A percentile compares a stretch with the other conserved stretches of the same genome.
Evolutionary conservation across 2,113 vertebrate species (phyloP).

Genomic region (Charina bottae): DNA sequence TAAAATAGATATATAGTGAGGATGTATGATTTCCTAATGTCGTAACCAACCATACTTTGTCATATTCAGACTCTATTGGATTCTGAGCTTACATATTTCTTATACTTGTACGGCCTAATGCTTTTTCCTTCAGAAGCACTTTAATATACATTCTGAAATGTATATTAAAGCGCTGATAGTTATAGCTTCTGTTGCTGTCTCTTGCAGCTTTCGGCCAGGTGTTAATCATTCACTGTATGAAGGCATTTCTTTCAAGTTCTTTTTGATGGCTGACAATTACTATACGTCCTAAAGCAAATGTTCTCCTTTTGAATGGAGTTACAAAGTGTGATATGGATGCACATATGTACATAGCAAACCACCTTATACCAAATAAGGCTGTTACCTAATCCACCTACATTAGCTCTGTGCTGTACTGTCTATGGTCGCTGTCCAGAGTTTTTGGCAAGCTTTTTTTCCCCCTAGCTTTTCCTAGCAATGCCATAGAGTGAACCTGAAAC

Average conservation of each 20-base stretch:
- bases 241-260: neutral
- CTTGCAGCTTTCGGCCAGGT: neutral
- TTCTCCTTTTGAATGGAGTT: slow-evolving; percentile 7
- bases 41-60: slow-evolving; percentile 43
- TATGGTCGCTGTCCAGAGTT: neutral
- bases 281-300: neutral
- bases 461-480: no score
- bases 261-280: neutral
- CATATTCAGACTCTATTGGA: neutral
- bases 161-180: slow-evolving; percentile 1
- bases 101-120: slow-evolving; percentile 22
- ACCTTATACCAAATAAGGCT: neutral
- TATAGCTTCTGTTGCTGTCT: slow-evolving; percentile 4
- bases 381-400: neutral
- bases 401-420: neutral
- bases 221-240: neutral
- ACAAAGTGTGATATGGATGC: neutral
- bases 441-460: neutral
- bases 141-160: no score
- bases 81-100: slow-evolving; percentile 1
- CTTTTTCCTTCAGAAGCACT: slow-evolving; percentile 38
- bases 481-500: neutral
- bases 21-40: slow-evolving; percentile 22
- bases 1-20: slow-evolving; percentile 27
- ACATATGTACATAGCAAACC: neutral